Base-by-base conservation (phyloP, 2,888 invertebrate species). In the Aplocera efformata region DNA sequence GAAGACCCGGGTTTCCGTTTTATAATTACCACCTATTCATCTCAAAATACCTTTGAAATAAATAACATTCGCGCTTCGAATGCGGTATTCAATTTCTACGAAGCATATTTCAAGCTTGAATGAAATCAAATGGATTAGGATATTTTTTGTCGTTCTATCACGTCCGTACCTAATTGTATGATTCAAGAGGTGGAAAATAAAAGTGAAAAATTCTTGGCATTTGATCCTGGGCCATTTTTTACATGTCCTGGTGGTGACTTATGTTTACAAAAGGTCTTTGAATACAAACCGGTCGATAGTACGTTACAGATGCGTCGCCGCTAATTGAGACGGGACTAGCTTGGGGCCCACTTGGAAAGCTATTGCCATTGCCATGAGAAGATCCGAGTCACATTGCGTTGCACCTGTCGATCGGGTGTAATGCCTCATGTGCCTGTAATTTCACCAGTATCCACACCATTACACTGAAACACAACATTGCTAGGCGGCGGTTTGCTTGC, bases 201-300 rank as follows among this genome's bases (percentile, higher is more conserved):
- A 74, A 75, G 69, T 70, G 54, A 63, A 59, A 79, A 82, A 84
- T 83, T 80, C 76, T 63, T 77, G 73, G 77, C 72, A 72, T 73
- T 72, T 39, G 39, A 40, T 40, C 25, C 44, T 45, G 47, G 48
- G 47, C 48, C 48, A 34, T 48, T 42, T 57, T 45, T 22, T 7
- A n/a, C n/a, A 5, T 46, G 50, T 65, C 61, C 65, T 68, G 64
- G 60, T 61, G 30, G 42, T 40, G 31, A 31, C 11, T 22, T 21
- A 27, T 35, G 3, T 10, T 17, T 17, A 17, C 13, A 17, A 17
- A 17, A 17, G 13, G 13, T 17, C 13, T 17, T 17, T 17, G 13
- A 17, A 17, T 17, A 17, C 5, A 17, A 17, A 5, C 5, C 5
- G 5, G 13, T 5, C 5, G 13, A 17, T 17, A 17, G n/a, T n/a